Evolutionary conservation across 2,797 vertebrate genomes (phyloP).

Genomic region (Pangasius sanitwongsei): DNA sequence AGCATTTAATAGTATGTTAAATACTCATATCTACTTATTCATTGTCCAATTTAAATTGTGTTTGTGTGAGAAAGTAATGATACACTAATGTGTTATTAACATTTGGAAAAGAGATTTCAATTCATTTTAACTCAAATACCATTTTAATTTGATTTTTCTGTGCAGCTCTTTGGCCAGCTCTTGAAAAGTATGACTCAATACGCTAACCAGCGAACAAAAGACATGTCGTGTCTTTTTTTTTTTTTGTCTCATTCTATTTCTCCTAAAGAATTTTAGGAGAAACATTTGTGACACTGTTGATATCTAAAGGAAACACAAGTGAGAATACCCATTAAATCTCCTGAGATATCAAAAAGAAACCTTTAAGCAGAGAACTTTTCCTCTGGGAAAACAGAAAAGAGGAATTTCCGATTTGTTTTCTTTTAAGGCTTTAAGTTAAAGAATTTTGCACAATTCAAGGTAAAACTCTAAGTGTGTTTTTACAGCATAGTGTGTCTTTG

Average conservation of each 20-base stretch:
- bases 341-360: background rate
- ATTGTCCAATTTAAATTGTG: background rate
- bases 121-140: background rate
- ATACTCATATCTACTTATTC: background rate
- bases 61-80: background rate
- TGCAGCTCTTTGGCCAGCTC: background rate
- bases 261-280: background rate
- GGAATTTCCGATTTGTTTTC: background rate
- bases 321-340: background rate
- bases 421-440: background rate
- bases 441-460: background rate
- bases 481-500: background rate
- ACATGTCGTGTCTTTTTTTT: background rate
- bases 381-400: background rate
- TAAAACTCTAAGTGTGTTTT: background rate
- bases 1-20: background rate
- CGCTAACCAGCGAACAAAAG: background rate
- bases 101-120: background rate
- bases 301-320: background rate
- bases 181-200: no score
- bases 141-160: background rate
- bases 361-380: background rate
- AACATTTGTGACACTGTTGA: background rate
- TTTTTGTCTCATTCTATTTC: background rate
- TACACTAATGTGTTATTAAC: background rate